These are phyloP conservation scores for Sipunculus nudus DNA, from an alignment of 2,888 invertebrate genomes.

Conservation along the genomic window DNA sequence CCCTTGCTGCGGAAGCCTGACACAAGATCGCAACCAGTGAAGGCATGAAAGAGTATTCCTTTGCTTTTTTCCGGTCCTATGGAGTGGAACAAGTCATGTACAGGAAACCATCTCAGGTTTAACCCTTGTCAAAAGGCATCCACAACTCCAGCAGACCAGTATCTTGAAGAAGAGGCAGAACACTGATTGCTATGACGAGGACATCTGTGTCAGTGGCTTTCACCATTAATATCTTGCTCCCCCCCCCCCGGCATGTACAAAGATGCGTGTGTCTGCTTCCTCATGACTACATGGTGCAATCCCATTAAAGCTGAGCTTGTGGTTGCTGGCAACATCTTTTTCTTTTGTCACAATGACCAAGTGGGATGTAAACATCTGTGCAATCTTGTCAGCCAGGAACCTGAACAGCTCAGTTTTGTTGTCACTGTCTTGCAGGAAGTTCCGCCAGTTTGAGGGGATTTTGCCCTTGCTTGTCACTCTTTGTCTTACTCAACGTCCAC, in stretches of 20 bases:
- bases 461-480: constrained; percentile 23
- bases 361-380: constrained; percentile 6
- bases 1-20: constrained; percentile 39
- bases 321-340: constrained; percentile 21
- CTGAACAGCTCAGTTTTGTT: constrained; percentile 36
- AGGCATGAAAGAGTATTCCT: constrained; percentile 39
- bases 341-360: constrained; percentile 32
- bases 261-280: constrained; percentile 33
- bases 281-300: constrained; percentile 31
- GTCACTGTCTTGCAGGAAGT: constrained; percentile 20
- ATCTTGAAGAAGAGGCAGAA: constrained; percentile 8
- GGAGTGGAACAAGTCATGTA: constrained; percentile 29
- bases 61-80: constrained; percentile 29
- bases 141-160: constrained; percentile 31
- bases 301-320: neutral
- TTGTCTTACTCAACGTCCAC: constrained; percentile 22
- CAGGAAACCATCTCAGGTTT: constrained; percentile 32
- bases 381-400: constrained; percentile 31
- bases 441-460: constrained; percentile 31
- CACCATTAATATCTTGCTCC: constrained; percentile 17
- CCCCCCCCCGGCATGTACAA: constrained; percentile 23
- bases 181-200: constrained; percentile 15
- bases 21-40: constrained; percentile 42
- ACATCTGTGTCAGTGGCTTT: constrained; percentile 22
- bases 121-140: constrained; percentile 34